A percentile compares a stretch with the other conserved stretches of the same genome.
Conservation (phyloP, 2,888 invertebrate species). For the Drosophila barbarae region DNA sequence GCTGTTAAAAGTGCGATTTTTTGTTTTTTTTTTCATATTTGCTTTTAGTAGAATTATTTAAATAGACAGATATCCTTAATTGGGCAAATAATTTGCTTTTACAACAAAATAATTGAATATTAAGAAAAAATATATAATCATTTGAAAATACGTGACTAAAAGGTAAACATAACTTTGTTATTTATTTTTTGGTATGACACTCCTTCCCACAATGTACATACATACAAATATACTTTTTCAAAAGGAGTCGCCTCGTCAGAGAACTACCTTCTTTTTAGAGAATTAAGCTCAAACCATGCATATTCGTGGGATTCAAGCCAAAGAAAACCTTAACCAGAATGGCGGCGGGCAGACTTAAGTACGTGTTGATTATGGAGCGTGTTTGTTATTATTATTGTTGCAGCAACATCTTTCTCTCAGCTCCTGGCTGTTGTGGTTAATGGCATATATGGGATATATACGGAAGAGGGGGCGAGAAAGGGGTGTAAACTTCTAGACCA, state of each 20-base stretch:
- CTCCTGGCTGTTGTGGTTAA: slow-evolving; percentile 54
- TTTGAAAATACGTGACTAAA: no score
- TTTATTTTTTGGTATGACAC: no score
- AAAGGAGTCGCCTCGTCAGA: no score
- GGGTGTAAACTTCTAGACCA: slow-evolving; percentile 65
- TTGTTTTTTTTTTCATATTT: no score
- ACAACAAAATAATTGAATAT: no score
- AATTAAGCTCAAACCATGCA: slow-evolving; percentile 9
- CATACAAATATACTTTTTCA: no score
- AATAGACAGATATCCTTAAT: no score
- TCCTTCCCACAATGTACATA: not conserved
- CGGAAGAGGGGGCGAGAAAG: slow-evolving; percentile 8
- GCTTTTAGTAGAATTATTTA: no score
- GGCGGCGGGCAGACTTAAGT: slow-evolving; percentile 55
- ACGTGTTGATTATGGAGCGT: slow-evolving; percentile 70
- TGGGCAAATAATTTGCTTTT: no score
- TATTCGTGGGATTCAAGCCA: slow-evolving; percentile 1
- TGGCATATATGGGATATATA: slow-evolving; percentile 43
- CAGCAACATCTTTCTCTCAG: slow-evolving; percentile 30
- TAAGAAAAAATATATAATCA: no score
- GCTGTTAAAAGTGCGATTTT: no score
- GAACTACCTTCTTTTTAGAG: not conserved
- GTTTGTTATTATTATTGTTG: slow-evolving; percentile 54
- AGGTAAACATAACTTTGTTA: no score
- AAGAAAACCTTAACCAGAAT: slow-evolving; percentile 36